phyloP scores from a whole-genome alignment of 2,888 invertebrate genomes.

The Xestia ashworthii region DNA sequence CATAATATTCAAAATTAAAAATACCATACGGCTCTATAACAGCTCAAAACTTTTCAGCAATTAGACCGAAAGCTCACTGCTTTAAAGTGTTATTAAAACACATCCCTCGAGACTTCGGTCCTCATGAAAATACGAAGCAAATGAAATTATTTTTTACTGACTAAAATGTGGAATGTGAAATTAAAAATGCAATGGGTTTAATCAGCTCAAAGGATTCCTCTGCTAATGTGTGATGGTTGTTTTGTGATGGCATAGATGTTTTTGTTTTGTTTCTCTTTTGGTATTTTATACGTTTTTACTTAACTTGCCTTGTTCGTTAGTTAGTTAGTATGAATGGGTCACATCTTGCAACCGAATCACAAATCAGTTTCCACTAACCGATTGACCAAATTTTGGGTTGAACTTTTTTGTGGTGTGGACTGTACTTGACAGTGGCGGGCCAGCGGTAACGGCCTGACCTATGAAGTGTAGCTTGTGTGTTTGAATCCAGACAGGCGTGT shows the following conservation, averaged over 20 bases:
- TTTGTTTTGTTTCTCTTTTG: conserved; percentile 13
- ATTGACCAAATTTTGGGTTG: too few species aligned
- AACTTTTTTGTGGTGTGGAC: too few species aligned
- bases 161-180: conserved; percentile 49
- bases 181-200: conserved; percentile 48
- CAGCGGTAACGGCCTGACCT: too few species aligned
- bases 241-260: background rate
- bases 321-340: background rate
- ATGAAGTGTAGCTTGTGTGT: too few species aligned
- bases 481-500: too few species aligned
- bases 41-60: conserved; percentile 67
- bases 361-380: too few species aligned
- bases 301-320: background rate
- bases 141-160: conserved; percentile 61
- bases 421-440: too few species aligned
- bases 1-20: conserved; percentile 35
- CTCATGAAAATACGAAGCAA: conserved; percentile 58
- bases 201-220: conserved; percentile 46
- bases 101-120: conserved; percentile 58
- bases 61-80: conserved; percentile 69
- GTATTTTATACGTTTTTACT: background rate
- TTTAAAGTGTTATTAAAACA: conserved; percentile 71
- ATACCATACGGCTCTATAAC: conserved; percentile 27
- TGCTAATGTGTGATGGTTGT: conserved; percentile 1
- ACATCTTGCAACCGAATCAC: background rate